Base-by-base conservation (phyloP, 2,888 invertebrate species). In the Drosophila quinaria region DNA sequence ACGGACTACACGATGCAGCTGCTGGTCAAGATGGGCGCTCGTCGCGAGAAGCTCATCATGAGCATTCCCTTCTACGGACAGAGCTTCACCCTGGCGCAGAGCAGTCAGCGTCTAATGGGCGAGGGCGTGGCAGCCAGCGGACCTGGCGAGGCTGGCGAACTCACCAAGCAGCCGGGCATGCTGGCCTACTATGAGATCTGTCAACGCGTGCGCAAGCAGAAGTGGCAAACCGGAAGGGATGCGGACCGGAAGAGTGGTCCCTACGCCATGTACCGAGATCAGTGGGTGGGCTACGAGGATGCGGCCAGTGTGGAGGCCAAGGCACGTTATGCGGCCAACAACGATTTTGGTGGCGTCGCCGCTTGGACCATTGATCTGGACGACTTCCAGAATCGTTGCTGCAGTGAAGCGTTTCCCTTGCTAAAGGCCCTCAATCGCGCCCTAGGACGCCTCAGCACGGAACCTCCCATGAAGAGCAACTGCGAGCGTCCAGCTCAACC, bases 281-380 rank as follows among this genome's bases (percentile, higher is more conserved):
- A 98, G 90, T 98, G 98, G 97, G 97, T 97, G 39, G 96, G 97
- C 44, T 98, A 95, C 89, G 98, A 98, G 90, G 97, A 97, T 92
- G 93, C 94, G 0, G 94, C 95, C 66, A 97, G 97, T 13, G 94
- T 97, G 15, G 94, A 94, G 68, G 94, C 95, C 77, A 97, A 97
- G 93, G 96, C 96, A 73, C 89, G 95, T 78, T 98, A 96, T 93
- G 96, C 97, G 0, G 93, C 95, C 67, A 93, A 94, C 5, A 94
- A 95, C 89, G 96, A 96, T 0, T 95, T 96, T 68, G 97, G 96
- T 0, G 98, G 98, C 4, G 95, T 96, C 9, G 95, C 96, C 47
- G 96, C 97, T 0, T 98, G 97, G 97, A 97, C 97, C 0, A 94
- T 97, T 3, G 98, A 98, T 91, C 91, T 98, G 80, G 97, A 98